Evolutionary conservation across 2,888 invertebrate genomes (phyloP).

Genomic region (Sphaeridia pumilis): DNA sequence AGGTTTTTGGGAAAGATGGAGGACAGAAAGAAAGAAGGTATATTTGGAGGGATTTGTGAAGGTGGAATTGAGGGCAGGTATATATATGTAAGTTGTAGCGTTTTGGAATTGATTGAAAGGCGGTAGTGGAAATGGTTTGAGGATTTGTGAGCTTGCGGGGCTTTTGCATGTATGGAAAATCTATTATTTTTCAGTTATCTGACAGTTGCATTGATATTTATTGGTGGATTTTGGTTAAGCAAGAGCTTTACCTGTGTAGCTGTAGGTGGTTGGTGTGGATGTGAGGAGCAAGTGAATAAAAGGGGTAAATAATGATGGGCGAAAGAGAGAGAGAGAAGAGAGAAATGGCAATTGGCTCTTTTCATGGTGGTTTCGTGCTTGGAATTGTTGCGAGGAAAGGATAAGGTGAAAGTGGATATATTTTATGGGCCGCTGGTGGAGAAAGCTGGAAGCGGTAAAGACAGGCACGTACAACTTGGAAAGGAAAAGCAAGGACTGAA

Average conservation of each 20-base stretch:
- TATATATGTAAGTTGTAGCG: neutral
- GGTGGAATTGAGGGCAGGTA: neutral
- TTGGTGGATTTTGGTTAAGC: neutral
- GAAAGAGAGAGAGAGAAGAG: neutral
- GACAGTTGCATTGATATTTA: neutral
- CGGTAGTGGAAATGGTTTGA: neutral
- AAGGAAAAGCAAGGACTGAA: too few species aligned
- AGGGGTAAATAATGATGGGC: slow-evolving; percentile 1
- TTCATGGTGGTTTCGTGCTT: neutral
- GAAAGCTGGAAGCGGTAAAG: too few species aligned
- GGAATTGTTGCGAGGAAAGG: neutral
- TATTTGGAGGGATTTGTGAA: neutral
- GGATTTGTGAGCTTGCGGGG: neutral
- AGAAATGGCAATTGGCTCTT: neutral
- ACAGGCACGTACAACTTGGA: too few species aligned
- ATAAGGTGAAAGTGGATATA: too few species aligned
- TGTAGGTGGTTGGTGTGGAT: neutral
- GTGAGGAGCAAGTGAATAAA: neutral
- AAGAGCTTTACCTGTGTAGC: neutral
- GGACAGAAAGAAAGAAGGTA: neutral
- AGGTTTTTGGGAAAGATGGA: neutral
- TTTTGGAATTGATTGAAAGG: too few species aligned
- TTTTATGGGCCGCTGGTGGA: too few species aligned
- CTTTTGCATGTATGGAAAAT: neutral
- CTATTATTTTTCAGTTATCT: slow-evolving; percentile 1